Conservation (phyloP, 2,888 invertebrate genomes). For the Clunio marinus region DNA sequence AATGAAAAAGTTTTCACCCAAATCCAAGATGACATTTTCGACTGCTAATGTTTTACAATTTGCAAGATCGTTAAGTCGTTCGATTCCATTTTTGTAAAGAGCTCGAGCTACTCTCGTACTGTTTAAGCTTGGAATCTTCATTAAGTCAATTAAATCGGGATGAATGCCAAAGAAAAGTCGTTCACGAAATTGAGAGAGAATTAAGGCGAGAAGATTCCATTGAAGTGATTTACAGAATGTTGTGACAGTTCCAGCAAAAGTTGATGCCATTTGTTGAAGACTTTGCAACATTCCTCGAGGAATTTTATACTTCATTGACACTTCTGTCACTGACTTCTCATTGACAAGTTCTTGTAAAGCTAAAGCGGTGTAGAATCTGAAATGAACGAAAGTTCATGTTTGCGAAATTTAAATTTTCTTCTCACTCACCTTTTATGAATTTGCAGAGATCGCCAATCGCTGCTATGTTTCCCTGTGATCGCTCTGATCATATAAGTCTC, state of each 20-base stretch:
- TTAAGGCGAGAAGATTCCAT: slow-evolving; percentile 84
- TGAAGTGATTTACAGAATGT: slow-evolving; percentile 90
- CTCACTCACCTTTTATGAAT: slow-evolving; percentile 64
- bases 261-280: slow-evolving; percentile 89
- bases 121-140: slow-evolving; percentile 77
- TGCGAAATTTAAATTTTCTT: slow-evolving; percentile 25
- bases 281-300: slow-evolving; percentile 88
- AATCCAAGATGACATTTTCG: slow-evolving; percentile 76
- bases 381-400: slow-evolving; percentile 40
- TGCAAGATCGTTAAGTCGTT: slow-evolving; percentile 73
- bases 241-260: slow-evolving; percentile 95
- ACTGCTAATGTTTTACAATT: slow-evolving; percentile 63
- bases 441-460: slow-evolving; percentile 56
- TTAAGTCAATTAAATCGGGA: slow-evolving; percentile 85
- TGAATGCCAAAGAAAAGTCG: slow-evolving; percentile 92
- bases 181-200: slow-evolving; percentile 90
- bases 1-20: slow-evolving; percentile 75
- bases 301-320: slow-evolving; percentile 80
- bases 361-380: slow-evolving; percentile 81
- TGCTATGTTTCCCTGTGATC: slow-evolving; percentile 62
- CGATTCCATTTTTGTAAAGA: slow-evolving; percentile 75
- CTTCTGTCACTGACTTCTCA: slow-evolving; percentile 75
- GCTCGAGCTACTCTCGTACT: slow-evolving; percentile 73
- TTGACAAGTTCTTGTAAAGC: slow-evolving; percentile 90
- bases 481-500: slow-evolving; percentile 80